A percentile compares a stretch with the other conserved stretches of the same genome.
Conservation (phyloP, 1,140 invertebrate genomes). For the Drosophila hydei region DNA sequence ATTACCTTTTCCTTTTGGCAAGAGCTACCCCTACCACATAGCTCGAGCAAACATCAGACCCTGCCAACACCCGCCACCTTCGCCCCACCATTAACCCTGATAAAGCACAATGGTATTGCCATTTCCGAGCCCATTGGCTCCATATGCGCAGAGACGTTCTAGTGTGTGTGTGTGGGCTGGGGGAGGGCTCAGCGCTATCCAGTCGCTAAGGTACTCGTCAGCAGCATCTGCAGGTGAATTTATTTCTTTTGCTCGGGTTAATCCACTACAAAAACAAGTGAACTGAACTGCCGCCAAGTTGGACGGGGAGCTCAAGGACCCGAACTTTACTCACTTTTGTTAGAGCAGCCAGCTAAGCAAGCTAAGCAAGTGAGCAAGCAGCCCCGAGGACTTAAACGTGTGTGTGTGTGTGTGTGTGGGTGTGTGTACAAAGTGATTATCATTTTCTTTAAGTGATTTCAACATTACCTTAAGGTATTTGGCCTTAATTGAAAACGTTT, state of each 20-base stretch:
- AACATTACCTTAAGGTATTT: conserved; percentile 77
- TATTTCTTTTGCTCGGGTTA: conserved; percentile 76
- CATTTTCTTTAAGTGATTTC: conserved; percentile 80
- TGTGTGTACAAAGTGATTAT: conserved; percentile 79
- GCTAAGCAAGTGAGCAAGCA: conserved; percentile 54
- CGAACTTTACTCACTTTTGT: conserved; percentile 4
- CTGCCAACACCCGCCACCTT: neutral
- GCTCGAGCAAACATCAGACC: conserved; percentile 17
- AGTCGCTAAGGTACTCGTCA: conserved; percentile 53
- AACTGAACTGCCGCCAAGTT: conserved; percentile 32
- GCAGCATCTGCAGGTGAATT: conserved; percentile 78
- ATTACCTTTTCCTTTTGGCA: conserved; percentile 72
- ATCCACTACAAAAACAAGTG: conserved; percentile 75
- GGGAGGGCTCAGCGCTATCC: conserved; percentile 7
- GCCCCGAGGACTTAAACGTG: conserved; percentile 71
- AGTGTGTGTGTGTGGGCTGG: too few relatives aligned
- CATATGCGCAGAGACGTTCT: conserved; percentile 2
- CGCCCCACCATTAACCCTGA: conserved; percentile 7
- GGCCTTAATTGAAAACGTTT: conserved; percentile 74
- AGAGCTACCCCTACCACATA: conserved; percentile 16
- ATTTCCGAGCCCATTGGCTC: conserved; percentile 27
- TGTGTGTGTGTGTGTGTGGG: conserved; percentile 42
- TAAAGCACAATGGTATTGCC: conserved; percentile 28
- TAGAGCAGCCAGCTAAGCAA: conserved; percentile 9
- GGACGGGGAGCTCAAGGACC: neutral